These are phyloP conservation scores for Bellardia pandia DNA, from an alignment of 2,888 invertebrate genomes.

Conservation along the genomic window DNA sequence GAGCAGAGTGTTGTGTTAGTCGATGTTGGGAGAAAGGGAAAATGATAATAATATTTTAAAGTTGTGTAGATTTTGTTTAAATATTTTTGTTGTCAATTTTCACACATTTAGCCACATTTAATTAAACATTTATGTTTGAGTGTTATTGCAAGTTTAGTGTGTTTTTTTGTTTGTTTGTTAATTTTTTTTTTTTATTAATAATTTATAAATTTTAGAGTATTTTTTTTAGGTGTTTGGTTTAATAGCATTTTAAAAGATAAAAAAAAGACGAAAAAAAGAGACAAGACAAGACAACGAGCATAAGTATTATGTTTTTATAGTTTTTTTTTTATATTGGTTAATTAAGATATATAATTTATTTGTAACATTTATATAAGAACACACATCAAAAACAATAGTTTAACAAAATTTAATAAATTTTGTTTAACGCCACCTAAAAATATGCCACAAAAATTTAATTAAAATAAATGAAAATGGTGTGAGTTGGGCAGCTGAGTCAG, in stretches of 20 bases:
- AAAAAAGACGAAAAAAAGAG: conserved; percentile 80
- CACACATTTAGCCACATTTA: conserved; percentile 54
- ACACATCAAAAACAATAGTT: conserved; percentile 30
- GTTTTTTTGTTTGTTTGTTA: neutral
- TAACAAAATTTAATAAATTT: conserved; percentile 26
- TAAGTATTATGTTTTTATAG: conserved; percentile 78
- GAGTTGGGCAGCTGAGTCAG: neutral
- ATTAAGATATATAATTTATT: conserved; percentile 28
- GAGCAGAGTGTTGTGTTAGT: no score
- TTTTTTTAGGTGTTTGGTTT: conserved; percentile 50
- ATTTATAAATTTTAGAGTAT: conserved; percentile 15
- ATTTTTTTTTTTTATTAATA: neutral
- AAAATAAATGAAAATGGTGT: conserved; percentile 1
- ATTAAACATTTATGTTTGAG: conserved; percentile 49
- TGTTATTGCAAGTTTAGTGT: neutral
- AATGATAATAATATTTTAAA: neutral
- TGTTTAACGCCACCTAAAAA: conserved; percentile 70
- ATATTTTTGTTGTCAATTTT: conserved; percentile 5
- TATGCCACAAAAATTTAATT: conserved; percentile 63
- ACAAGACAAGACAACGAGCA: conserved; percentile 82
- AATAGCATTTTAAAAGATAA: conserved; percentile 56
- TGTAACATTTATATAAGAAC: conserved; percentile 12
- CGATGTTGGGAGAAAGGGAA: neutral
- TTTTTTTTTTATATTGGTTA: conserved; percentile 8
- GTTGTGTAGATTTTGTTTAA: neutral